Conservation (phyloP, 1,140 invertebrate genomes). For the Heliconius hewitsoni region DNA sequence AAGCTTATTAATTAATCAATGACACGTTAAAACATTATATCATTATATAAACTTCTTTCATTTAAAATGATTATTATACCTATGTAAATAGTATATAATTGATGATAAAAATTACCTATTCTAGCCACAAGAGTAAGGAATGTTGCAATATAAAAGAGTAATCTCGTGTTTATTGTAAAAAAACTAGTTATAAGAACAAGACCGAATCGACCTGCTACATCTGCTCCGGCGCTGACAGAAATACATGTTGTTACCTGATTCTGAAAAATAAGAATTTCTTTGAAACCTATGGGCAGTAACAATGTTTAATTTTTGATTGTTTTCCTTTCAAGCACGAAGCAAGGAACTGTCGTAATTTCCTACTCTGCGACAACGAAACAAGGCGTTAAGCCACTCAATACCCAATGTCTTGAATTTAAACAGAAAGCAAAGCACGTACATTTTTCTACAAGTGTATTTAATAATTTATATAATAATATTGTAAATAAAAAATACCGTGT, state of each 20-base stretch:
- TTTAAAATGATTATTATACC: slow-evolving; percentile 4
- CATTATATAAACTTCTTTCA: neutral
- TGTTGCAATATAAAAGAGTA: slow-evolving; percentile 60
- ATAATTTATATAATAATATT: neutral
- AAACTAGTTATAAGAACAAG: slow-evolving; percentile 77
- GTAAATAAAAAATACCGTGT: slow-evolving; percentile 44
- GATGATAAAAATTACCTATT: slow-evolving; percentile 32
- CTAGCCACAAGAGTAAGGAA: slow-evolving; percentile 42
- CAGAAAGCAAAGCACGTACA: no score
- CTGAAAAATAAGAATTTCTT: slow-evolving; percentile 51
- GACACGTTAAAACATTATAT: no score
- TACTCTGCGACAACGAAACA: no score
- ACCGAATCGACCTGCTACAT: slow-evolving; percentile 78
- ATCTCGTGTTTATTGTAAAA: slow-evolving; percentile 68
- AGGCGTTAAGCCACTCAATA: no score
- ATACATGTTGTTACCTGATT: slow-evolving; percentile 79
- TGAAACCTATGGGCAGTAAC: no score
- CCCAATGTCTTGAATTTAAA: no score
- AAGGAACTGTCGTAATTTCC: neutral
- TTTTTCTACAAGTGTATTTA: neutral
- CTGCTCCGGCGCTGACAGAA: slow-evolving; percentile 81
- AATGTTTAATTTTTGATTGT: no score
- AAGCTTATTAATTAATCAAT: no score
- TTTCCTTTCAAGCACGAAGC: neutral
- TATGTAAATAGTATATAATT: neutral